Conservation (phyloP, 1,140 invertebrate species). For the Sminthurinus signatus region DNA sequence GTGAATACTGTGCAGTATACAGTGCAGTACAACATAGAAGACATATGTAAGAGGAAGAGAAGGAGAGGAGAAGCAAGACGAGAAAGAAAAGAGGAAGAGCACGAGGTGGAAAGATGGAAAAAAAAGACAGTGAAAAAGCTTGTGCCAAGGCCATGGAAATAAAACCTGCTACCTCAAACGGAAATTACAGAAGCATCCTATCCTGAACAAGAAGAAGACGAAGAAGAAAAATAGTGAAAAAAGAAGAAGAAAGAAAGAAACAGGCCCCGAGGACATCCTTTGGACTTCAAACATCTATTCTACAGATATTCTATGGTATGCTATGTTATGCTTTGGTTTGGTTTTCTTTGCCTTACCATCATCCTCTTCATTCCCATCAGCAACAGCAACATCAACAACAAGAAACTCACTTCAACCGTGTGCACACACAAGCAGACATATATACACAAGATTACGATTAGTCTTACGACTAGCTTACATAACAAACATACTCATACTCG, state of each 20-base stretch:
- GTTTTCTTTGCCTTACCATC: too few species aligned
- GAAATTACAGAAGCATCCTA: slow-evolving; percentile 21
- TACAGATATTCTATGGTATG: too few species aligned
- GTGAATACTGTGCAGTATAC: too few species aligned
- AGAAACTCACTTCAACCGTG: too few species aligned
- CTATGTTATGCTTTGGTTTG: too few species aligned
- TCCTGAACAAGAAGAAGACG: not conserved
- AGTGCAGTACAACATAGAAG: too few species aligned
- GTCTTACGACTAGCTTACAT: too few species aligned
- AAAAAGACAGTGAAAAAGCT: slow-evolving; percentile 12
- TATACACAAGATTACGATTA: too few species aligned
- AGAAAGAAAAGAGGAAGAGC: slow-evolving; percentile 2
- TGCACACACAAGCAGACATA: too few species aligned
- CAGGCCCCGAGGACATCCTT: slow-evolving; percentile 8
- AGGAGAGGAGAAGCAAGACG: not conserved
- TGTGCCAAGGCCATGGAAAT: slow-evolving; percentile 24
- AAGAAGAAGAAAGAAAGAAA: slow-evolving; percentile 8
- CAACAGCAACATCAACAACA: too few species aligned
- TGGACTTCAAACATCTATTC: not conserved
- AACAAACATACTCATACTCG: too few species aligned
- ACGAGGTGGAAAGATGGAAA: not conserved
- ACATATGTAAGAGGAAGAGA: too few species aligned
- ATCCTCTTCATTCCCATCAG: not conserved
- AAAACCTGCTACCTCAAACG: slow-evolving; percentile 27
- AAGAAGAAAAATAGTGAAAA: not conserved